phyloP scores from a whole-genome alignment of 1,140 invertebrate species.

The Magallana angulata region DNA sequence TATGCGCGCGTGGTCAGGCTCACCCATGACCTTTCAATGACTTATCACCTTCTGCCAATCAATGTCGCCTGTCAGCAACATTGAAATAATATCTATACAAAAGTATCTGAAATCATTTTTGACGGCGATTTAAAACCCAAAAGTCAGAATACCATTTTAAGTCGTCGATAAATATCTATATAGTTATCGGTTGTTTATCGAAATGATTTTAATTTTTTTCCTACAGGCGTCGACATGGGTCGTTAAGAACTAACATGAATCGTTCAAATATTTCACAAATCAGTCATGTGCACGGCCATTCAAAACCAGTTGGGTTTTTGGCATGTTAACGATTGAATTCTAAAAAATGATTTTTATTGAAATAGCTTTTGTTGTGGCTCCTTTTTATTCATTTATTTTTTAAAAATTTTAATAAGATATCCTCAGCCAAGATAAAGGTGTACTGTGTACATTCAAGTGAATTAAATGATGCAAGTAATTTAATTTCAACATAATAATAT shows the following conservation, averaged over 20 bases:
- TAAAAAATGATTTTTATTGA: too few relatives aligned
- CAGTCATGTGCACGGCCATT: neutral
- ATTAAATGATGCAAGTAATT: too few relatives aligned
- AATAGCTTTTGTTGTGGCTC: too few relatives aligned
- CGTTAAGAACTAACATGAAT: conserved; percentile 19
- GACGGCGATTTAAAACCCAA: conserved; percentile 15
- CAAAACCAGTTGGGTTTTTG: neutral
- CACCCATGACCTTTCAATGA: neutral
- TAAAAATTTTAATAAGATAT: too few relatives aligned
- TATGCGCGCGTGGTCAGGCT: conserved; percentile 10
- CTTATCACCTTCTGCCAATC: conserved; percentile 19
- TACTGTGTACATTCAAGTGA: too few relatives aligned
- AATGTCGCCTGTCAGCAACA: conserved; percentile 17
- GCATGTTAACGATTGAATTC: too few relatives aligned
- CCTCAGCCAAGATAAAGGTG: too few relatives aligned
- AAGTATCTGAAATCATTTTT: conserved; percentile 27
- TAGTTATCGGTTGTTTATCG: conserved; percentile 28
- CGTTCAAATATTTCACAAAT: conserved; percentile 30
- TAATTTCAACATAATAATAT: too few relatives aligned
- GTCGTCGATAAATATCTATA: neutral
- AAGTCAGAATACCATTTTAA: neutral
- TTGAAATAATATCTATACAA: neutral
- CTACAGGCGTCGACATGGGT: neutral
- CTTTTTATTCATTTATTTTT: too few relatives aligned
- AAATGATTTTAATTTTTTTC: conserved; percentile 21